Base-by-base conservation (phyloP, 35 echinoderm and acorn worm species). In the Holothuria glaberrima region DNA sequence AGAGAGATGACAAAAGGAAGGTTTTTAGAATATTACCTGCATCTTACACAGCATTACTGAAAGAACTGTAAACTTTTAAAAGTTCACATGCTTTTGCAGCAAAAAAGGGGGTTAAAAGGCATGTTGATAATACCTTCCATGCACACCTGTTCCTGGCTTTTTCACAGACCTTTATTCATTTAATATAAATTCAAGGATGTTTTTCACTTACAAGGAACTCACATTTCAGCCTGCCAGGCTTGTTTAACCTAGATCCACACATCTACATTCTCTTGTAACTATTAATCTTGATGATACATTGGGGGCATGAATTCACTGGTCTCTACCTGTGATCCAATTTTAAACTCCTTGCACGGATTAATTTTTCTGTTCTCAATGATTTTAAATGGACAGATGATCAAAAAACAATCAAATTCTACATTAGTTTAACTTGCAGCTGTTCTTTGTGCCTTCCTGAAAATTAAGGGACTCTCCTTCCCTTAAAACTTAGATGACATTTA, bases 131-230 rank as follows among this genome's bases (percentile, higher is more conserved):
- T 54, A 54, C 50, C 50, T 54, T 2, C 1, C 50, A 14, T 9
- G 50, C 16, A 33, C 74, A 78, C 36, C 74, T 78, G 74, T n/a
- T 78, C 74, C 38, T 48, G 13, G 50, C 74, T 48, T 48, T 78
- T n/a, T 48, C 50, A 41, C 22, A 78, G 21, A 78, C 50, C 20
- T 22, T 22, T 78, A 21, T 22, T 78, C 74, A 54, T 78, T 48
- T 48, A 78, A 78, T 78, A 78, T 78, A 48, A n/a, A 78, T 78
- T 78, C 74, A 27, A 24, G 27, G 74, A 78, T 78, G 74, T 78
- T 20, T 78, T 78, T 78, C 74, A 78, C 74, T 78, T 78, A 78
- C 30, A 52, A 50, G 38, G 38, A 22, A 78, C 74, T 78, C 44
- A n/a, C 74, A 48, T 78, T 78, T 78, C 74, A 24, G 24, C 50